Evolutionary conservation across 2,888 invertebrate genomes (phyloP).

Genomic region (Cheilosia urbana): DNA sequence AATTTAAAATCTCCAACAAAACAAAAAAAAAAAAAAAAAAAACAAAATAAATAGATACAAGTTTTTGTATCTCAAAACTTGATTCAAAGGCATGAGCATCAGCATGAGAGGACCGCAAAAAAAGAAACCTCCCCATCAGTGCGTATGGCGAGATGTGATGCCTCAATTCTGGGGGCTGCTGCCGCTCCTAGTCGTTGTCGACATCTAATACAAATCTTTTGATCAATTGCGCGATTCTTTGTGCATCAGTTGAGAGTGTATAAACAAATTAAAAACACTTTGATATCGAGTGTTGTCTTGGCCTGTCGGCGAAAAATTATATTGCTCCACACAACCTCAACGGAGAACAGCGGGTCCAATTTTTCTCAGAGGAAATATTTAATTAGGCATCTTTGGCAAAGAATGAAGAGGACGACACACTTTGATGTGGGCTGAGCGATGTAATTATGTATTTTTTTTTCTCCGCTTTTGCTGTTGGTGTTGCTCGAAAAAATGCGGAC

Average conservation of each 20-base stretch:
- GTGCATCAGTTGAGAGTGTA: slow-evolving; percentile 67
- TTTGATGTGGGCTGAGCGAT: slow-evolving; percentile 43
- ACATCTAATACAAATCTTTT: slow-evolving; percentile 69
- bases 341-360: not conserved
- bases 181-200: slow-evolving; percentile 31
- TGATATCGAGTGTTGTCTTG: slow-evolving; percentile 73
- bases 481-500: not conserved
- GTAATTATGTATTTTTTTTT: slow-evolving; percentile 28
- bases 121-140: slow-evolving; percentile 26
- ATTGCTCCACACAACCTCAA: slow-evolving; percentile 28
- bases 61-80: slow-evolving; percentile 64
- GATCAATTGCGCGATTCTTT: slow-evolving; percentile 74
- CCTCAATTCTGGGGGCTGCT: not conserved
- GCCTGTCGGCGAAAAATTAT: slow-evolving; percentile 63
- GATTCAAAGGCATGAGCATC: slow-evolving; percentile 63
- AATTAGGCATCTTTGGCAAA: slow-evolving; percentile 56
- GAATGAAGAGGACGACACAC: slow-evolving; percentile 34
- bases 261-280: slow-evolving; percentile 75
- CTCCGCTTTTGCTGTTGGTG: not conserved
- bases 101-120: slow-evolving; percentile 45
- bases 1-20: slow-evolving; percentile 64
- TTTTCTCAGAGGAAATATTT: slow-evolving; percentile 42
- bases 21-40: slow-evolving; percentile 1
- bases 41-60: slow-evolving; percentile 18
- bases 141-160: slow-evolving; percentile 2